These are phyloP conservation scores for Lasioglossum lativentre DNA, from an alignment of 2,888 invertebrate species.

Conservation along the genomic window DNA sequence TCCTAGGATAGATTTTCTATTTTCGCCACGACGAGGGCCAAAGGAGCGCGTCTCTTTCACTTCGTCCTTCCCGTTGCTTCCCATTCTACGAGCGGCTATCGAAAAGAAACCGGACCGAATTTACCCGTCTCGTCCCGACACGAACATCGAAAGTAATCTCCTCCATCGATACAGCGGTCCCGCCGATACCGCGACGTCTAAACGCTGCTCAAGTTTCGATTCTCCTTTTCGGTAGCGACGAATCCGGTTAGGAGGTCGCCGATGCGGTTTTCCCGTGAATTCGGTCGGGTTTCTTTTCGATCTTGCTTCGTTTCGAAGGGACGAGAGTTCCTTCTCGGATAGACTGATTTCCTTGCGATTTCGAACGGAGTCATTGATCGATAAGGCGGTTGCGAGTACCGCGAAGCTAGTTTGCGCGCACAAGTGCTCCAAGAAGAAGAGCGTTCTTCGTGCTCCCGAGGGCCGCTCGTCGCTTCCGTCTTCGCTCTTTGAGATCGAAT, in stretches of 20 bases:
- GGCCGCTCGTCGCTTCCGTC: background rate
- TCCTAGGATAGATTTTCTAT: background rate
- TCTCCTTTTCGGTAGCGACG: background rate
- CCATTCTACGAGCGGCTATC: background rate
- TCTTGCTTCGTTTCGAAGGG: background rate
- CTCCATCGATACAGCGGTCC: too few species aligned
- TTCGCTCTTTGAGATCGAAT: background rate
- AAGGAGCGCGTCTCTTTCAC: background rate
- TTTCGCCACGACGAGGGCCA: background rate
- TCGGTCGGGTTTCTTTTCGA: background rate
- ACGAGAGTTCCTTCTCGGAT: background rate
- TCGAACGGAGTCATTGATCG: background rate
- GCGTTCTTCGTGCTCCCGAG: background rate
- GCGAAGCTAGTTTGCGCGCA: background rate
- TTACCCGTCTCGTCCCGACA: background rate
- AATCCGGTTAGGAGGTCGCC: too few species aligned
- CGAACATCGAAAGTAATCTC: too few species aligned
- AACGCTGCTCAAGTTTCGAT: too few species aligned
- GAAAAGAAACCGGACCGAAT: constrained; percentile 5
- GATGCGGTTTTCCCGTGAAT: too few species aligned
- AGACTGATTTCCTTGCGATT: background rate
- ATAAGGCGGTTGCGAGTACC: background rate
- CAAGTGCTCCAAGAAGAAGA: background rate
- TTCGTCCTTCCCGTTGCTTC: background rate
- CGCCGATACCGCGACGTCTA: too few species aligned